Conservation (phyloP, 2,113 vertebrate genomes). For the Beaufortia kweichowensis region DNA sequence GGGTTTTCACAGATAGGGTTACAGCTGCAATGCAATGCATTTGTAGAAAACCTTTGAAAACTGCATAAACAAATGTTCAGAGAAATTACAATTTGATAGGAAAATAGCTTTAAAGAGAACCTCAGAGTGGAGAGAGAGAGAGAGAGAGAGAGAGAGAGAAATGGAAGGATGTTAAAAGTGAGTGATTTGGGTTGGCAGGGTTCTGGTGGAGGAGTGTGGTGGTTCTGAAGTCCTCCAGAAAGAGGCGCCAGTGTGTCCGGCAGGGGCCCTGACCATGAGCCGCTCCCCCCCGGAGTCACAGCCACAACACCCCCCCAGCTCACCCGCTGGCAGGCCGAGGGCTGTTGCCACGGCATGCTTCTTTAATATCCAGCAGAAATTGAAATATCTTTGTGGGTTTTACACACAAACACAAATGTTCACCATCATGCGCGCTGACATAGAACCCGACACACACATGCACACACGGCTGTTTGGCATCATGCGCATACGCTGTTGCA, state of each 20-base stretch:
- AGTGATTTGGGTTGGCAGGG: slow-evolving; percentile 77
- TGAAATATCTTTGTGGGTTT: slow-evolving; percentile 84
- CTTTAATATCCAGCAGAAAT: slow-evolving; percentile 88
- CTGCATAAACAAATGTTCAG: slow-evolving; percentile 19
- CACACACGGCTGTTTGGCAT: slow-evolving; percentile 49
- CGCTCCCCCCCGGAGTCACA: slow-evolving; percentile 71
- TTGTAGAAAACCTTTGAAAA: not conserved
- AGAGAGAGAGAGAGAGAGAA: slow-evolving; percentile 57
- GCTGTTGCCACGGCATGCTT: slow-evolving; percentile 74
- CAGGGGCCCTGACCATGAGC: slow-evolving; percentile 81
- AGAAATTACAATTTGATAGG: slow-evolving; percentile 40
- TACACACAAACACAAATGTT: slow-evolving; percentile 67
- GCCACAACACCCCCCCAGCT: slow-evolving; percentile 70
- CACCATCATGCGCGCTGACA: slow-evolving; percentile 47
- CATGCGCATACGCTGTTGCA: not conserved
- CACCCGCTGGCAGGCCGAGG: slow-evolving; percentile 76
- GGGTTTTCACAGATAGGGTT: not conserved
- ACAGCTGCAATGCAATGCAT: not conserved
- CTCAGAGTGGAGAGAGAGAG: slow-evolving; percentile 53
- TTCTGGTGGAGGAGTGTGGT: slow-evolving; percentile 82
- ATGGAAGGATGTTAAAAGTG: slow-evolving; percentile 61
- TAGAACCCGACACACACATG: slow-evolving; percentile 49
- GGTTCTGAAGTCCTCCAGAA: slow-evolving; percentile 87
- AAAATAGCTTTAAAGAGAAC: slow-evolving; percentile 14
- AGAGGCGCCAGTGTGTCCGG: slow-evolving; percentile 85